Percentiles rank a stretch among this genome's conserved stretches.
Evolutionary conservation across 2,888 invertebrate species (phyloP).

Genomic region (Caenorhabditis uteleia): DNA sequence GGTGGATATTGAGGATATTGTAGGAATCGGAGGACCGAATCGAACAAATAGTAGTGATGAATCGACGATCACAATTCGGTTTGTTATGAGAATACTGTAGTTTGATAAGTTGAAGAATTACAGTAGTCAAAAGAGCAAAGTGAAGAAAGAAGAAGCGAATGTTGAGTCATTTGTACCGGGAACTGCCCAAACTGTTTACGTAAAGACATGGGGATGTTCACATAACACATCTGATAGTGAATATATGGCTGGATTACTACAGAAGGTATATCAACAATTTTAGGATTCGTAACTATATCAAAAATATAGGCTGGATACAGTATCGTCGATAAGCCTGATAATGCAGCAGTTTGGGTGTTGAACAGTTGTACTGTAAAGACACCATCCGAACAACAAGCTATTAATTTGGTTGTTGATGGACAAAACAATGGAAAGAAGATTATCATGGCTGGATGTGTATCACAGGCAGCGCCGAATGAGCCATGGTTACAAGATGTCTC

Average conservation of each 20-base stretch:
- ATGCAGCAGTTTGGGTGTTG: conserved; percentile 90
- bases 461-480: conserved; percentile 79
- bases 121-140: conserved; percentile 24
- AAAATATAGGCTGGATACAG: conserved; percentile 53
- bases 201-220: conserved; percentile 62
- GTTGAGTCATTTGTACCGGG: conserved; percentile 53
- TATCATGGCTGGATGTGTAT: conserved; percentile 96
- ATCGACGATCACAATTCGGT: too few relatives aligned
- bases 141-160: conserved; percentile 25
- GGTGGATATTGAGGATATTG: conserved; percentile 52
- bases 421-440: conserved; percentile 63
- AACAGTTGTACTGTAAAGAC: conserved; percentile 98
- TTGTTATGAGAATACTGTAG: too few relatives aligned
- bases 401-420: conserved; percentile 46
- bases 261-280: conserved; percentile 70
- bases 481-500: conserved; percentile 78
- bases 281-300: not conserved
- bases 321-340: conserved; percentile 77
- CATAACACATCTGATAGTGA: conserved; percentile 97
- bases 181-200: conserved; percentile 47
- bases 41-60: too few relatives aligned
- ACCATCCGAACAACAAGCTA: conserved; percentile 80
- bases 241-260: conserved; percentile 95
- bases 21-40: conserved; percentile 22
- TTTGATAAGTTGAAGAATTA: too few relatives aligned